phyloP scores from a whole-genome alignment of 35 echinoderm and acorn worm species.

The Apostichopus parvimensis region DNA sequence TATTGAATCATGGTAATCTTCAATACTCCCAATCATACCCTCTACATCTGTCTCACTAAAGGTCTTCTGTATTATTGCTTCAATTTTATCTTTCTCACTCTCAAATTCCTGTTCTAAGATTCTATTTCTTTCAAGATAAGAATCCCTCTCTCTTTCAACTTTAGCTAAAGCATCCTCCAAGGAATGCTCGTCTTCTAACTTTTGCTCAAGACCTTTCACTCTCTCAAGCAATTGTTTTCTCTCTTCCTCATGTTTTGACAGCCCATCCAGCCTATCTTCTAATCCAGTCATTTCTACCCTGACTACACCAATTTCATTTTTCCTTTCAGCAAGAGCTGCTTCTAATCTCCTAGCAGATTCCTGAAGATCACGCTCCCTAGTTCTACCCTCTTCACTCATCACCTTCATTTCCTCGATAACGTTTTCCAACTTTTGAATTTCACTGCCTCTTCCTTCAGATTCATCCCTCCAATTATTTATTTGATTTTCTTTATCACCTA shows the following conservation, averaged over 20 bases:
- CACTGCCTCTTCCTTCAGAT: neutral
- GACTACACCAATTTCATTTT: neutral
- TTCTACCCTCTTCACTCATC: neutral
- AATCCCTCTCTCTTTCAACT: conserved; percentile 5
- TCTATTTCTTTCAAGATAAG: conserved; percentile 35
- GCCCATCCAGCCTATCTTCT: conserved; percentile 6
- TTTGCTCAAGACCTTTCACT: neutral
- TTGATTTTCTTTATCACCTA: neutral
- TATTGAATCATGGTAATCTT: neutral
- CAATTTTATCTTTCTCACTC: conserved; percentile 11
- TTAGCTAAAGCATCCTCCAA: conserved; percentile 15
- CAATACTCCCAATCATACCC: neutral
- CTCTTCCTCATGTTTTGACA: conserved; percentile 1
- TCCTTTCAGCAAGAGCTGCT: neutral
- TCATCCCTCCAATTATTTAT: neutral
- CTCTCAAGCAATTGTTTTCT: neutral
- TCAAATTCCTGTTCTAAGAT: conserved; percentile 39
- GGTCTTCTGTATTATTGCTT: conserved; percentile 22
- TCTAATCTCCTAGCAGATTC: neutral
- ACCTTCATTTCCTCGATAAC: neutral
- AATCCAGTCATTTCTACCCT: neutral
- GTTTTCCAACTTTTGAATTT: conserved; percentile 14
- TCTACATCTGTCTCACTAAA: conserved; percentile 4
- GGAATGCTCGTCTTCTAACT: neutral
- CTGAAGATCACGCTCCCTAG: neutral